phyloP scores from a whole-genome alignment of 2,113 vertebrate species.

The Noturus placidus region DNA sequence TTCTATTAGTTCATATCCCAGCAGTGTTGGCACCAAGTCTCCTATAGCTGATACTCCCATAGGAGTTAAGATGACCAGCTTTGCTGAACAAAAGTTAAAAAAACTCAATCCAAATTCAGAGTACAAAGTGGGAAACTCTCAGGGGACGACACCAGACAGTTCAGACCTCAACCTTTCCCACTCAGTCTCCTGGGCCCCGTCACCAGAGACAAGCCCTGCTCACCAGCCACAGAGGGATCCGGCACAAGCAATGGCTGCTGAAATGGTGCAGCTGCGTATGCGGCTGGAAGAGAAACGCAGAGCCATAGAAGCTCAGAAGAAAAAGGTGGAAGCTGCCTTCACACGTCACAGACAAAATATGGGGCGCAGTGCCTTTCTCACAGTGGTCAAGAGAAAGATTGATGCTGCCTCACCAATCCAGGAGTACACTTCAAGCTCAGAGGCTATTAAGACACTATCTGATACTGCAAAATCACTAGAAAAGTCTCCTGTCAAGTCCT shows the following conservation, averaged over 20 bases:
- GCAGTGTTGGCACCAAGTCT: constrained; percentile 82
- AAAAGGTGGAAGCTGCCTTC: constrained; percentile 95
- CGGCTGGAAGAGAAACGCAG: constrained; percentile 93
- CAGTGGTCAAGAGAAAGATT: constrained; percentile 89
- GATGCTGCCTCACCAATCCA: constrained; percentile 80
- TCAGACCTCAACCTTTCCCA: constrained; percentile 88
- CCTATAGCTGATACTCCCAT: constrained; percentile 80
- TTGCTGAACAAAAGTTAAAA: constrained; percentile 92
- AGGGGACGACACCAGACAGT: constrained; percentile 91
- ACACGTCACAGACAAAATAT: constrained; percentile 91
- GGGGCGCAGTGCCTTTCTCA: constrained; percentile 93
- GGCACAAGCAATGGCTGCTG: constrained; percentile 90
- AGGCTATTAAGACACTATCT: constrained; percentile 71
- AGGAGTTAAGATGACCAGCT: constrained; percentile 90
- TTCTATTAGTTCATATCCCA: constrained; percentile 82
- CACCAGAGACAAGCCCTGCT: constrained; percentile 79
- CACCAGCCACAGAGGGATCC: constrained; percentile 79
- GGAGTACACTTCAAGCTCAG: constrained; percentile 77
- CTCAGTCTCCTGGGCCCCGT: constrained; percentile 86
- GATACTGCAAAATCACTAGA: constrained; percentile 33
- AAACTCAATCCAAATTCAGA: constrained; percentile 84
- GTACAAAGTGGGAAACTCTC: constrained; percentile 84
- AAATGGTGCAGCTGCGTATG: constrained; percentile 94
- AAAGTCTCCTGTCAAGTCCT: constrained; percentile 65
- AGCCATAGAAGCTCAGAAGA: constrained; percentile 97